Percentiles rank a stretch among this genome's conserved stretches.
Conservation (phyloP, 2,797 vertebrate species). For the Acridotheres tristis region DNA sequence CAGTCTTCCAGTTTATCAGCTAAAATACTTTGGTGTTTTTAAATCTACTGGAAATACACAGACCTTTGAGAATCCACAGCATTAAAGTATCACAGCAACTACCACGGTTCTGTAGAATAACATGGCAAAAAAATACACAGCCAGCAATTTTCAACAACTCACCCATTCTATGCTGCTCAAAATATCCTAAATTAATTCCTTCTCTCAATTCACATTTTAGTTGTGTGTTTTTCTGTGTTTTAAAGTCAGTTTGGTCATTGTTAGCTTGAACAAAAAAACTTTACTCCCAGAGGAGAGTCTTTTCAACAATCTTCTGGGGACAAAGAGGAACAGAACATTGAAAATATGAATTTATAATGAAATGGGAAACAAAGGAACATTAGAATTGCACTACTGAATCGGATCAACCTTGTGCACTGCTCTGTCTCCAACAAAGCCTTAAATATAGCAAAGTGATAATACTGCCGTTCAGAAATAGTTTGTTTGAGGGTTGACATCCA, state of each 20-base stretch:
- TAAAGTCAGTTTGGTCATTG: slow-evolving; percentile 43
- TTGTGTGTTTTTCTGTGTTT: slow-evolving; percentile 26
- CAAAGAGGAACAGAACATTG: slow-evolving; percentile 71
- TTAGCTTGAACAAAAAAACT: slow-evolving; percentile 69
- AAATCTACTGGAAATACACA: neutral
- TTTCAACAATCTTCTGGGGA: slow-evolving; percentile 66
- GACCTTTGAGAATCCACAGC: neutral
- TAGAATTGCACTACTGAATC: slow-evolving; percentile 35
- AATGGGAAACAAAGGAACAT: slow-evolving; percentile 63
- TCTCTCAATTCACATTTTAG: neutral
- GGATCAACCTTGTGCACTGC: slow-evolving; percentile 57
- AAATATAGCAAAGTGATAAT: slow-evolving; percentile 76
- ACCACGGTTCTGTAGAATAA: neutral
- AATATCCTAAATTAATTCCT: slow-evolving; percentile 23
- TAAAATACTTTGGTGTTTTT: neutral
- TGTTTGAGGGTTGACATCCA: slow-evolving; percentile 74
- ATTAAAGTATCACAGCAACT: neutral
- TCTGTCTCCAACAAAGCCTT: slow-evolving; percentile 65
- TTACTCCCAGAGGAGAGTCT: slow-evolving; percentile 66
- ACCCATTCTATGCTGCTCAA: neutral
- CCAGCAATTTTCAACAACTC: slow-evolving; percentile 25
- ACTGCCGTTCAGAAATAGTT: slow-evolving; percentile 71
- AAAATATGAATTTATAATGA: slow-evolving; percentile 76
- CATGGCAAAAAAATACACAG: neutral
- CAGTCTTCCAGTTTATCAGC: neutral